Base-by-base conservation (phyloP, 2,113 vertebrate genomes). In the Charadrius vociferus region DNA sequence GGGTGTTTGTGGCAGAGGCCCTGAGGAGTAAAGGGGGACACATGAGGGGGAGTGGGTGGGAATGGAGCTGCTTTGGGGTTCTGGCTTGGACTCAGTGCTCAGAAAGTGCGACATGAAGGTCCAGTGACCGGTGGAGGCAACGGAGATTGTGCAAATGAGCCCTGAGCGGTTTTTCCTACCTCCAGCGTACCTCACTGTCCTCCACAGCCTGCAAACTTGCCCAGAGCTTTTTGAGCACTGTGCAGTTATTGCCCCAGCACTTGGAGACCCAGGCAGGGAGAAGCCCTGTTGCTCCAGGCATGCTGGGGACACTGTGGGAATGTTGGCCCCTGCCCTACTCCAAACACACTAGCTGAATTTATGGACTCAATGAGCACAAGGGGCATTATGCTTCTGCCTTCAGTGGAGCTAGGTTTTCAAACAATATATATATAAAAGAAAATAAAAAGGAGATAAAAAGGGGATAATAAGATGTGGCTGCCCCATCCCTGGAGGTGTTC, bases 121-220 rank as follows among this genome's bases (percentile, higher is more conserved):
- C 39, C 24, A 43, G 37, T 3, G 23, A 20, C n/a, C 8, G 50
- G 15, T 16, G 56, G 22, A 63, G 45, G 15, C 41, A 67, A 36
- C 2, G 6, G 19, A 12, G 9, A n/a, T 7, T 0, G 0, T 20
- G 15, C 3, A 70, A 73, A 75, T 10, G n/a, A 86, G 43, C 49
- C 49, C 49, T 24, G 22, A 50, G 49, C 24, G 49, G 22, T 50
- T 50, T 50, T 50, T 52, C 17, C 30, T 37, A 9, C 12, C 32
- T 52, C 5, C 21, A 43, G 10, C 3, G 6, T 24, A 26, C 8
- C 5, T 30, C 7, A 0, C 47, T 27, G 39, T 52, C 19, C 13
- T 66, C 16, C 41, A 56, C 36, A 73, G 29, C 49, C 71, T 92
- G 24, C 5, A 88, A 70, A 61, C 45, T 22, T 61, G 5, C 13